A percentile compares a stretch with the other conserved stretches of the same genome.
Conservation (phyloP, 1,140 invertebrate genomes). For the Bombus impatiens region DNA sequence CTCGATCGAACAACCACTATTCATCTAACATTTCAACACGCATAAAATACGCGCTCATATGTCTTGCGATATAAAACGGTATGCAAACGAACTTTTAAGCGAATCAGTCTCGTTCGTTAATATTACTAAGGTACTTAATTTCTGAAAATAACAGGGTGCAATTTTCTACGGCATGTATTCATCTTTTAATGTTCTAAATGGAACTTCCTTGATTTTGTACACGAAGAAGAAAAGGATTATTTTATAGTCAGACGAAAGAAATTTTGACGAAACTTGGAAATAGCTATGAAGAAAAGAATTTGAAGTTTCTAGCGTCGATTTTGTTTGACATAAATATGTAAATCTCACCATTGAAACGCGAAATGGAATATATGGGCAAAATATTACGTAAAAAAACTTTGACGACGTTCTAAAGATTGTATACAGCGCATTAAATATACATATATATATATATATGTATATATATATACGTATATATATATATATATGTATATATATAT, state of each 20-base stretch:
- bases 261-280: not conserved
- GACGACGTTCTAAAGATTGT: conserved; percentile 28
- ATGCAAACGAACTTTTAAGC: not conserved
- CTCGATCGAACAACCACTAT: conserved; percentile 6
- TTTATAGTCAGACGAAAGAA: not conserved
- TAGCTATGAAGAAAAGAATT: not conserved
- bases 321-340: not conserved
- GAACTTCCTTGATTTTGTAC: not conserved
- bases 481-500: not conserved
- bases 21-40: conserved; percentile 13
- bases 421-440: conserved; percentile 28
- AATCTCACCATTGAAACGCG: not conserved
- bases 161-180: conserved; percentile 15
- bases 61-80: not conserved
- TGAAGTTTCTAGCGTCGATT: conserved; percentile 3
- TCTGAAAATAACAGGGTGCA: conserved; percentile 37
- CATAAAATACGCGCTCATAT: not conserved
- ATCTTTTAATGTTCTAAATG: not conserved
- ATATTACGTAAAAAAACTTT: not conserved
- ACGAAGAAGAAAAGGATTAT: not conserved
- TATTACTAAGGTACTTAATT: conserved; percentile 42
- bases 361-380: not conserved
- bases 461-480: fast-evolving
- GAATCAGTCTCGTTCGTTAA: conserved; percentile 18
- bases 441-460: not conserved